Base-by-base conservation (phyloP, 2,888 invertebrate genomes). In the Caradrina clavipalpis region DNA sequence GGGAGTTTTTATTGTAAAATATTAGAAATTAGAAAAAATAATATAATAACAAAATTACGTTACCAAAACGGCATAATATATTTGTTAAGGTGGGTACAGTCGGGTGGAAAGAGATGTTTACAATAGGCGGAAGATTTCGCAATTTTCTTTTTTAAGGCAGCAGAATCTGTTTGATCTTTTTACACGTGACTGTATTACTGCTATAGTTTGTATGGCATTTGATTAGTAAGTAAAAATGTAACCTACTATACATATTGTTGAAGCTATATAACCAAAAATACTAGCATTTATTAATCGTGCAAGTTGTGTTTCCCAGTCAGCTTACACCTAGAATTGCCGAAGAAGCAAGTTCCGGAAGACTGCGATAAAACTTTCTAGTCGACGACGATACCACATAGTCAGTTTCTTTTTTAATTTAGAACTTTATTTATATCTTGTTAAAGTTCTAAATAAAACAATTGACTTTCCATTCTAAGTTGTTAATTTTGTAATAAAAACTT, bases 11-110 rank as follows among this genome's bases (percentile, higher is more conserved):
- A 68, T 61, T 72, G 60, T 82, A 67, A 70, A 55, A 49, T 66
- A 69, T 42, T 78, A 74, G 54, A 11, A n/a, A 53, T 64, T 64
- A 72, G 54, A 13, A 57, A 60, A 64, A 3, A 49, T 63, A 42
- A 57, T 80, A 70, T 70, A 56, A 64, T 59, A 47, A 56, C 21
- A 26, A 67, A 59, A 62, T 47, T 64, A 42, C 26, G 69, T 78
- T 76, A 79, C 50, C 66, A 72, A 65, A 53, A 64, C 54, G 69
- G 71, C 71, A 76, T 82, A 79, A 82, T 78, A 82, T 78, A 75
- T 62, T 69, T 55, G 55, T 65, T 59, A 62, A 21, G 3, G 17
- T 45, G 58, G 17, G 45, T 60, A 39, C 68, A 69, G 60, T 73
- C 4, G 17, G 4, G 42, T 61, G 42, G 11, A 47, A 39, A 76